Percentiles rank a stretch among this genome's conserved stretches.
Conservation (phyloP, 1,140 invertebrate genomes). For the Cherax quadricarinatus region DNA sequence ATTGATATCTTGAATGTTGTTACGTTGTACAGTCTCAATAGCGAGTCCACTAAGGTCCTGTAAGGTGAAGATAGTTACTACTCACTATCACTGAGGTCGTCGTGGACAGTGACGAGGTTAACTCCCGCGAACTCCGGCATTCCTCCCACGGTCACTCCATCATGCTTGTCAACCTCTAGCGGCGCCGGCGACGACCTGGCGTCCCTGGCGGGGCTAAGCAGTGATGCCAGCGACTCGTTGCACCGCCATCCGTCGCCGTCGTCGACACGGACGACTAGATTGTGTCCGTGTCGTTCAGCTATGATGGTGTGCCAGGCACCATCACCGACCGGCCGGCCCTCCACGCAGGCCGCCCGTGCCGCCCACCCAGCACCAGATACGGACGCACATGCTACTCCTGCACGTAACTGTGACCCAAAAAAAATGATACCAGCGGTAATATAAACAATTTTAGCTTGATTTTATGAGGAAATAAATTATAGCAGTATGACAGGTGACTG, state of each 20-base stretch:
- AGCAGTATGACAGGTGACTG: no score
- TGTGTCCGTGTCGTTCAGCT: slow-evolving; percentile 43
- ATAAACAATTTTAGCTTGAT: not conserved
- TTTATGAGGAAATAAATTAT: no score
- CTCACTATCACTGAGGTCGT: slow-evolving; percentile 48
- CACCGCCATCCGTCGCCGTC: slow-evolving; percentile 27
- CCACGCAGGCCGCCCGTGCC: slow-evolving; percentile 8
- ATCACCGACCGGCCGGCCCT: slow-evolving; percentile 14
- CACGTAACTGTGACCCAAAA: not conserved
- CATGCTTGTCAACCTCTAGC: slow-evolving; percentile 32
- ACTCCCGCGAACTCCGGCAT: slow-evolving; percentile 38
- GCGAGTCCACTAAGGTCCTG: no score
- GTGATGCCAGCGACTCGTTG: slow-evolving; percentile 20
- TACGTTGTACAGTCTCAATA: no score
- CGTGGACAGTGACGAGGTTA: slow-evolving; percentile 19
- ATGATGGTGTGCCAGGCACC: slow-evolving; percentile 41
- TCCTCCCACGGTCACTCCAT: slow-evolving; percentile 46
- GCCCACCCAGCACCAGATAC: not conserved
- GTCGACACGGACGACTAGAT: slow-evolving; percentile 29
- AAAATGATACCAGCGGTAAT: not conserved
- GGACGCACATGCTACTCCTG: slow-evolving; percentile 35
- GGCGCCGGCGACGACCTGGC: not conserved
- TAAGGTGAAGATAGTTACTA: not conserved
- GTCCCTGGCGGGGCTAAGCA: not conserved
- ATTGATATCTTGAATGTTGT: no score